A percentile compares a stretch with the other conserved stretches of the same genome.
Evolutionary conservation across 1,140 invertebrate genomes (phyloP).

Genomic region (Cotesia glomerata): DNA sequence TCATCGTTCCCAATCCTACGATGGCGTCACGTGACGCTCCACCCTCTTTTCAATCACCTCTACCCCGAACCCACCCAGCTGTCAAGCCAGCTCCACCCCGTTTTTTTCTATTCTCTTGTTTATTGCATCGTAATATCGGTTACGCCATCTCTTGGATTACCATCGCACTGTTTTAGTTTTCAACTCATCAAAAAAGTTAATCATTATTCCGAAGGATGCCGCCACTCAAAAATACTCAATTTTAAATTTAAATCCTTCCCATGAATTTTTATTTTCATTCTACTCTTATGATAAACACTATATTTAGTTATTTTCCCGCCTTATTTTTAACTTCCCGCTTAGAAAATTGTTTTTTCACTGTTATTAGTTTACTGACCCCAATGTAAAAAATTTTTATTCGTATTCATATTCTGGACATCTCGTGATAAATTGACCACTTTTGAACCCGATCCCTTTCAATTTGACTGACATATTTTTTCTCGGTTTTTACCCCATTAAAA

Average conservation of each 20-base stretch:
- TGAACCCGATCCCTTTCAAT: too few species aligned
- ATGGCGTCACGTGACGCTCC: slow-evolving; percentile 65
- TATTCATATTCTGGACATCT: too few species aligned
- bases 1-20: slow-evolving; percentile 58
- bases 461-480: too few species aligned
- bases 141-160: slow-evolving; percentile 58
- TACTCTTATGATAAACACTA: background rate
- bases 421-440: too few species aligned
- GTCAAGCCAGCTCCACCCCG: slow-evolving; percentile 63
- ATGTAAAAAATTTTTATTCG: too few species aligned
- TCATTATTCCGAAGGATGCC: slow-evolving; percentile 49
- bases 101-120: slow-evolving; percentile 50
- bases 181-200: slow-evolving; percentile 42
- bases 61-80: slow-evolving; percentile 63
- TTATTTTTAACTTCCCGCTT: too few species aligned
- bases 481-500: too few species aligned
- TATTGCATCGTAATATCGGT: slow-evolving; percentile 45
- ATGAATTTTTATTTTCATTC: too few species aligned
- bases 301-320: too few species aligned
- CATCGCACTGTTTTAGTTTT: slow-evolving; percentile 46
- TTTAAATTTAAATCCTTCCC: background rate
- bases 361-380: too few species aligned
- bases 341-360: too few species aligned
- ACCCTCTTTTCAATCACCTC: slow-evolving; percentile 66
- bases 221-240: slow-evolving; percentile 39